A percentile compares a stretch with the other conserved stretches of the same genome.
Conservation (phyloP, 2,113 vertebrate genomes). For the Coracopsis vasa region DNA sequence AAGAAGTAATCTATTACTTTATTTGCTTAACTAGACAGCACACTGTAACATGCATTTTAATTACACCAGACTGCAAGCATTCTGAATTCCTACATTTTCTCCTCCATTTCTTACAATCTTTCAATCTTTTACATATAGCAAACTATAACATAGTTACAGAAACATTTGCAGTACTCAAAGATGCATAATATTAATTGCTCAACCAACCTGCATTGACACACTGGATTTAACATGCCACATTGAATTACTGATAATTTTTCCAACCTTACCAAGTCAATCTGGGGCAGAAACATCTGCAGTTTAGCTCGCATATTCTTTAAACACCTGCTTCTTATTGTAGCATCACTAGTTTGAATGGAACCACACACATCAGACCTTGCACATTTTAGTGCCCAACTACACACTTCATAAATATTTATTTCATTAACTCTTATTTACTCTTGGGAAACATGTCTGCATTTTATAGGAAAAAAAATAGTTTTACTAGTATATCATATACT, state of each 20-base stretch:
- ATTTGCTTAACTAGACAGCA: background rate
- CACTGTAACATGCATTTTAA: background rate
- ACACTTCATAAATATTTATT: background rate
- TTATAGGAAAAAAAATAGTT: background rate
- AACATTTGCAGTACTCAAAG: background rate
- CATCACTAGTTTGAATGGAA: background rate
- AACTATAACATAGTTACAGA: background rate
- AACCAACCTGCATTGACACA: slow-evolving; percentile 3
- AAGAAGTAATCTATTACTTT: background rate
- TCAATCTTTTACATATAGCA: background rate
- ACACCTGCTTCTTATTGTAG: background rate
- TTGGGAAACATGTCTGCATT: background rate
- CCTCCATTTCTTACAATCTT: background rate
- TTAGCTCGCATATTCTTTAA: background rate
- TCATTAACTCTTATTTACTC: background rate
- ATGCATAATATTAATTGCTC: background rate
- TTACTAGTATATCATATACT: background rate
- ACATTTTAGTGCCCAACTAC: background rate
- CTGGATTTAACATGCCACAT: slow-evolving; percentile 12
- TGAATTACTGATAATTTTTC: slow-evolving; percentile 12
- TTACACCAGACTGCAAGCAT: background rate
- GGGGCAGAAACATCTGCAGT: background rate
- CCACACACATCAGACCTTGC: background rate
- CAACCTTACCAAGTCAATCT: background rate
- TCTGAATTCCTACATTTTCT: background rate